These are phyloP conservation scores for Cephus rjabovi DNA, from an alignment of 2,888 invertebrate species.

Conservation along the genomic window DNA sequence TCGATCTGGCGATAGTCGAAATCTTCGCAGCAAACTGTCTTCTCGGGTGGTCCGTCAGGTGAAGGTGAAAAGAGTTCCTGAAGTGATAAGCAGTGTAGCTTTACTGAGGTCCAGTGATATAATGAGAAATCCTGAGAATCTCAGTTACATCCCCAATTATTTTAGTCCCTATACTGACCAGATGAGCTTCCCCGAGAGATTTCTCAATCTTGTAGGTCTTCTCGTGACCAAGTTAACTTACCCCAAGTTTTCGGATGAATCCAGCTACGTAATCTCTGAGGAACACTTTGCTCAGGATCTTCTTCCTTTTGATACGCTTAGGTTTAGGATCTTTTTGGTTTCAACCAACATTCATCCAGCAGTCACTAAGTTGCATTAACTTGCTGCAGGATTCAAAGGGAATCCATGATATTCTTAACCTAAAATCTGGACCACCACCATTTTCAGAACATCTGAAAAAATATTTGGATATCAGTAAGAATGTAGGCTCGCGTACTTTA, in stretches of 20 bases:
- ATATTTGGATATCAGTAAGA: slow-evolving; percentile 27
- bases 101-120: slow-evolving; percentile 25
- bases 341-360: slow-evolving; percentile 32
- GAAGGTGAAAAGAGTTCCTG: slow-evolving; percentile 25
- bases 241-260: slow-evolving; percentile 11
- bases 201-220: slow-evolving; percentile 32
- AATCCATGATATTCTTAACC: slow-evolving; percentile 5
- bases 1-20: slow-evolving; percentile 47
- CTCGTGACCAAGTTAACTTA: slow-evolving; percentile 14
- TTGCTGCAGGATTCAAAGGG: slow-evolving; percentile 43
- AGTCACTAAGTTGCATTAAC: slow-evolving; percentile 29
- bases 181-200: slow-evolving; percentile 27
- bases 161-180: slow-evolving; percentile 20
- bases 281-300: slow-evolving; percentile 24
- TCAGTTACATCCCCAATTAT: slow-evolving; percentile 25
- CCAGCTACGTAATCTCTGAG: slow-evolving; percentile 20
- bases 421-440: neutral
- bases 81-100: slow-evolving; percentile 20
- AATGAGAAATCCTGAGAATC: slow-evolving; percentile 28
- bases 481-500: slow-evolving; percentile 38
- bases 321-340: slow-evolving; percentile 38
- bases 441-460: slow-evolving; percentile 24
- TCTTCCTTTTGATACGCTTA: slow-evolving; percentile 24
- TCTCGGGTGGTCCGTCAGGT: slow-evolving; percentile 38
- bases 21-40: slow-evolving; percentile 45